Conservation (phyloP, 2,888 invertebrate species). For the Xestia c-nigrum region DNA sequence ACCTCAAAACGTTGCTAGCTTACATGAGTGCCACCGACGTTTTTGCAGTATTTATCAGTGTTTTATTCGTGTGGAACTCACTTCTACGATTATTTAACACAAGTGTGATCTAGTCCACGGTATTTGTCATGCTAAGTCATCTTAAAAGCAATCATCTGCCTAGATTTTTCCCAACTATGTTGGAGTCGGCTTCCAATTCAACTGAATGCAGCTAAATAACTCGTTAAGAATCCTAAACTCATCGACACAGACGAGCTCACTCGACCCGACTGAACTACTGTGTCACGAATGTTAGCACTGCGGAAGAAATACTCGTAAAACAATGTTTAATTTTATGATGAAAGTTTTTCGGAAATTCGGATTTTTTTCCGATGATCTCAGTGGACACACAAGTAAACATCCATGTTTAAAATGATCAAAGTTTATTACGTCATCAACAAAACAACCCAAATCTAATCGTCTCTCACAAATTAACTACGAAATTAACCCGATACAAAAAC, state of each 20-base stretch:
- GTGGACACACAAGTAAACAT: neutral
- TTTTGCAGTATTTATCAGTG: neutral
- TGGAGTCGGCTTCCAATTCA: too few species aligned
- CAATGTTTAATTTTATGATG: neutral
- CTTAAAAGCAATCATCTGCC: neutral
- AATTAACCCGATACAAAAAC: conserved; percentile 30
- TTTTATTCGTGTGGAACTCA: neutral
- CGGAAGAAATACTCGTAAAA: neutral
- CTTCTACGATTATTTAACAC: neutral
- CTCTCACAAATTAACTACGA: conserved; percentile 30
- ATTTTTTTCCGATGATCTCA: neutral
- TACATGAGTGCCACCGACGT: neutral
- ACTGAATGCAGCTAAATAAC: too few species aligned
- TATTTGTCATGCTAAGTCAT: neutral
- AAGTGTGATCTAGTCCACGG: neutral
- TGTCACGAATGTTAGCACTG: neutral
- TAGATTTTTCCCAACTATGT: too few species aligned
- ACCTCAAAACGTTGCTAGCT: neutral
- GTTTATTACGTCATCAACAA: neutral
- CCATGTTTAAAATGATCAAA: neutral
- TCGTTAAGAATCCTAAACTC: neutral
- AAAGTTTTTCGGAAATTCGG: neutral
- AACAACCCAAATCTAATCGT: neutral
- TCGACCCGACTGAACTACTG: neutral
- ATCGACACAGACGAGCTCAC: neutral